Conservation (phyloP, 2,797 vertebrate species). For the Eidolon dupreanum region DNA sequence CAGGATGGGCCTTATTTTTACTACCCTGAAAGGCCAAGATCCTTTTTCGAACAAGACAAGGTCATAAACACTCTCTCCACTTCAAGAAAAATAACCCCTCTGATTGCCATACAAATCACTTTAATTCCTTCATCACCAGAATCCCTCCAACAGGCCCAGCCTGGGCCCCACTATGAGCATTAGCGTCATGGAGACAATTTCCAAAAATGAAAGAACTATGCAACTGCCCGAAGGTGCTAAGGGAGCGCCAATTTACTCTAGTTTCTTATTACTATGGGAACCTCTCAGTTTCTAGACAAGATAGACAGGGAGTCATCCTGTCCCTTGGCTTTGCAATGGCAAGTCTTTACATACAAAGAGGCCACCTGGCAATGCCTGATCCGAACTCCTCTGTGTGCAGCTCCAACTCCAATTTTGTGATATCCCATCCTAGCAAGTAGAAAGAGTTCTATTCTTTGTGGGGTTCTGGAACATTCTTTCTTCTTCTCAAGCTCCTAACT, state of each 20-base stretch:
- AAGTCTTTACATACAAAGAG: conserved; percentile 28
- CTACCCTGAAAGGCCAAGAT: not conserved
- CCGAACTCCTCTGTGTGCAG: conserved; percentile 30
- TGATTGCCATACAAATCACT: not conserved
- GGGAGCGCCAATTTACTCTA: not conserved
- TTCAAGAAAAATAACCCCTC: not conserved
- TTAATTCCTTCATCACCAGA: conserved; percentile 31
- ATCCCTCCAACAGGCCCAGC: conserved; percentile 28
- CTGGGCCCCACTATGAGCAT: conserved; percentile 31
- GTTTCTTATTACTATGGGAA: conserved; percentile 7
- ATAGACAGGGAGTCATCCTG: not conserved
- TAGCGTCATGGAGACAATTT: not conserved
- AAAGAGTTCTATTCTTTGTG: not conserved
- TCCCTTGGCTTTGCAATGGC: conserved; percentile 24
- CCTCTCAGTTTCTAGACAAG: not conserved
- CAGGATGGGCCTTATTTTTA: not conserved
- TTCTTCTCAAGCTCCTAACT: conserved; percentile 33
- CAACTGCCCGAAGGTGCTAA: not conserved
- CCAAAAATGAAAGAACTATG: conserved; percentile 59
- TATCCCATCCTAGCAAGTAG: not conserved
- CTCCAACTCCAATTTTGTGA: conserved; percentile 49
- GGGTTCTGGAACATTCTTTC: conserved; percentile 53
- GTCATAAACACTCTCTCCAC: not conserved
- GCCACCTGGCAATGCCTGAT: conserved; percentile 46
- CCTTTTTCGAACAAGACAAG: not conserved